phyloP scores from a whole-genome alignment of 2,888 invertebrate genomes.

The Crocallis elinguaria region DNA sequence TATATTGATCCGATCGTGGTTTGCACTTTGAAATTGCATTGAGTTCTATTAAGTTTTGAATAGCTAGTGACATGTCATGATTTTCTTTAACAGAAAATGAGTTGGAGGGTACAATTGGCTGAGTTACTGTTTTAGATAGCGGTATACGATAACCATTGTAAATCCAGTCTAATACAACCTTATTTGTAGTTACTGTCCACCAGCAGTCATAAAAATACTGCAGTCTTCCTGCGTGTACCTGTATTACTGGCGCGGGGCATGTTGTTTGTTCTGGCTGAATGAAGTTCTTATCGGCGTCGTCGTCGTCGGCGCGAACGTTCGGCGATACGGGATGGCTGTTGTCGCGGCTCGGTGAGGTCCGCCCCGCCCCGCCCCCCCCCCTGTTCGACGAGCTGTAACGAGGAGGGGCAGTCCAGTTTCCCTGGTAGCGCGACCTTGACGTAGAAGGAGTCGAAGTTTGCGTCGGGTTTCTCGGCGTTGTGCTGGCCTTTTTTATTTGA shows the following conservation, averaged over 20 bases:
- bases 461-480: no score
- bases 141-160: neutral
- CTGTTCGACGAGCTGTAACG: neutral
- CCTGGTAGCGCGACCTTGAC: neutral
- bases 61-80: neutral
- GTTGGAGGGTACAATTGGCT: neutral
- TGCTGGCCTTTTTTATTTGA: neutral
- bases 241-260: neutral
- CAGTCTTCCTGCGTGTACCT: neutral
- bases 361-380: neutral
- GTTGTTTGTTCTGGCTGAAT: neutral
- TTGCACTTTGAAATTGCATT: neutral
- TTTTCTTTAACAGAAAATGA: neutral
- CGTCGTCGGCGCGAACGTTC: no score
- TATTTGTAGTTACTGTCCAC: neutral
- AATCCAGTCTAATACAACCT: neutral
- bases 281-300: no score
- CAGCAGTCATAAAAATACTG: neutral
- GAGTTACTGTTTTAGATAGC: neutral
- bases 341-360: neutral
- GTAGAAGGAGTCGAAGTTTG: neutral
- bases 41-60: neutral
- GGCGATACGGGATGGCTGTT: neutral
- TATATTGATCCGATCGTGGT: slow-evolving; percentile 11
- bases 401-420: neutral